phyloP scores from a whole-genome alignment of 2,797 vertebrate species.

The Enteromius argenteus region DNA sequence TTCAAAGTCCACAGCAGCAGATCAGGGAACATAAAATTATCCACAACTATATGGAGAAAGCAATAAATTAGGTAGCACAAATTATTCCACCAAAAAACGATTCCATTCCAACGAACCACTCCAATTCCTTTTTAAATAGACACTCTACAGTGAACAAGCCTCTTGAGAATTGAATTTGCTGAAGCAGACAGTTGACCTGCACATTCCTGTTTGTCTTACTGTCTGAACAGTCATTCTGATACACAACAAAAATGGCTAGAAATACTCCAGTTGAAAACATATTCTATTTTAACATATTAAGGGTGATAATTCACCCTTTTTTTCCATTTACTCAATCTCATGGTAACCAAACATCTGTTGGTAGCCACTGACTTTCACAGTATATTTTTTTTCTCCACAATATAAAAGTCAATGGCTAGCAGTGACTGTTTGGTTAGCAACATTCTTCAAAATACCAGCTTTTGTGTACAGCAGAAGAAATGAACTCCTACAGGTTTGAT shows the following conservation, averaged over 20 bases:
- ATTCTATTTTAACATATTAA: background rate
- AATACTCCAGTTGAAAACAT: background rate
- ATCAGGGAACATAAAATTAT: background rate
- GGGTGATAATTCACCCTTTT: background rate
- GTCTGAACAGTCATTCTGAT: background rate
- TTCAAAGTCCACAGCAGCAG: conserved; percentile 7
- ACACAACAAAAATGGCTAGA: background rate
- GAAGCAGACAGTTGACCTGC: conserved; percentile 22
- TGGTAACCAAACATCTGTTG: background rate
- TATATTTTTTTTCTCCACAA: background rate
- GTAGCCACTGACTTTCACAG: background rate
- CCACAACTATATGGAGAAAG: conserved; percentile 34
- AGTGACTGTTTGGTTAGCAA: background rate
- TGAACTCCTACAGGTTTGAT: background rate
- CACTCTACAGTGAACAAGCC: conserved; percentile 32
- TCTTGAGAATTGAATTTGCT: conserved; percentile 34
- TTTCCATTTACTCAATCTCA: background rate
- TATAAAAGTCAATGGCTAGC: background rate
- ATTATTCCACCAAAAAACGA: conserved; percentile 34
- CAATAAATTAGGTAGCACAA: conserved; percentile 18
- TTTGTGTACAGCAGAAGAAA: background rate
- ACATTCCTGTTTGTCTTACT: background rate
- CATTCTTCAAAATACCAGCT: background rate
- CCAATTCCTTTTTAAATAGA: conserved; percentile 33
- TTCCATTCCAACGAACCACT: background rate